A percentile compares a stretch with the other conserved stretches of the same genome.
Evolutionary conservation across 2,888 invertebrate genomes (phyloP).

Genomic region (Melieria picta): DNA sequence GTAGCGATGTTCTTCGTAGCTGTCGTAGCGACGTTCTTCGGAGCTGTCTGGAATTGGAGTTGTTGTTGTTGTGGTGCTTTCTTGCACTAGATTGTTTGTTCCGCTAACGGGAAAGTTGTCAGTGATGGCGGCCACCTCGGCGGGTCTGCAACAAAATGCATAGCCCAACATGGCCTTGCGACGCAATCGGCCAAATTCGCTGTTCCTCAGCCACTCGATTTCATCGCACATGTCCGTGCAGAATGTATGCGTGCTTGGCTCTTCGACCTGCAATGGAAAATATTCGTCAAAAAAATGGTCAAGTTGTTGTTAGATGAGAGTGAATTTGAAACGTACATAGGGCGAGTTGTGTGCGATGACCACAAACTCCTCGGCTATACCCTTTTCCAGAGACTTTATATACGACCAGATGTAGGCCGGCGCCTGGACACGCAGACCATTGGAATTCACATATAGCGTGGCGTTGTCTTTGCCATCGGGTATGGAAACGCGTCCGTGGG

Average conservation of each 20-base stretch:
- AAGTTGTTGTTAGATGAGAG: not conserved
- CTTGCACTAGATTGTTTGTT: not conserved
- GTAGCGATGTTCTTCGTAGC: too few species aligned
- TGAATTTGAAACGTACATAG: constrained; percentile 23
- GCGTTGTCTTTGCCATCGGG: not conserved
- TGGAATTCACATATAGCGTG: not conserved
- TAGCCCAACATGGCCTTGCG: constrained; percentile 32
- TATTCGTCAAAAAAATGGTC: too few species aligned
- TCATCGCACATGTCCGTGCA: constrained; percentile 38
- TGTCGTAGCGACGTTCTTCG: too few species aligned
- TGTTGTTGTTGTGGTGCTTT: not conserved
- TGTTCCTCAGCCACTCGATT: constrained; percentile 37
- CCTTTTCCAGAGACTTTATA: constrained; percentile 21
- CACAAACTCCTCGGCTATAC: constrained; percentile 28
- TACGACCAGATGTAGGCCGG: constrained; percentile 40
- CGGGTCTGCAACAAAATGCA: constrained; percentile 37
- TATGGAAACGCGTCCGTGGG: constrained; percentile 12
- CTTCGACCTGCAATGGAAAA: too few species aligned
- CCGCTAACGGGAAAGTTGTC: not conserved
- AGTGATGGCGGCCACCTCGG: constrained; percentile 22
- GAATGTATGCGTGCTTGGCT: constrained; percentile 20
- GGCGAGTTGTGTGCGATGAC: constrained; percentile 41
- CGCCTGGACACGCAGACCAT: constrained; percentile 5
- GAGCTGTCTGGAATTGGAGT: too few species aligned
- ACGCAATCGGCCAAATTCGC: constrained; percentile 9